phyloP scores from a whole-genome alignment of 2,888 invertebrate genomes.

The Strigamia maritima region DNA sequence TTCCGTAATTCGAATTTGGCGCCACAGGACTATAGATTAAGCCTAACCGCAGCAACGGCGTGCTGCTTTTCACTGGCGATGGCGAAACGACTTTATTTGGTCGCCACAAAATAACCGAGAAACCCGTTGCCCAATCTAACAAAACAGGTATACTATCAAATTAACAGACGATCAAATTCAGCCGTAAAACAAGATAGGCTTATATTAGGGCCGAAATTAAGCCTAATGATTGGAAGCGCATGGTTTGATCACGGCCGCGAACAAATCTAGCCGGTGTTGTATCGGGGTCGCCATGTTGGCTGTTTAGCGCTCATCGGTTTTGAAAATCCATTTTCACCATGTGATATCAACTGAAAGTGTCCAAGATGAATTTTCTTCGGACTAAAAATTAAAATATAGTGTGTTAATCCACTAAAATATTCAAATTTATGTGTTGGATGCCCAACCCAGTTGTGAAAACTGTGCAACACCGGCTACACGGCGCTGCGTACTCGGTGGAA shows the following conservation, averaged over 20 bases:
- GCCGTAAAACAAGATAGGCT: not conserved
- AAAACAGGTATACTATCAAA: not conserved
- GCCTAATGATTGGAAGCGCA: not conserved
- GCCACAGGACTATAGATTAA: slow-evolving; percentile 11
- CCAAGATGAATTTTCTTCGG: too few species aligned
- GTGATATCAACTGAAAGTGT: too few species aligned
- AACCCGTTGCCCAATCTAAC: not conserved
- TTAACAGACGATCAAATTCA: not conserved
- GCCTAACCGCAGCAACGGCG: slow-evolving; percentile 34
- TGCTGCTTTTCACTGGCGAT: slow-evolving; percentile 6
- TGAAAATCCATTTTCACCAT: not conserved
- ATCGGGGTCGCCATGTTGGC: slow-evolving; percentile 13
- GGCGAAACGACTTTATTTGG: not conserved
- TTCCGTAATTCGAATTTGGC: slow-evolving; percentile 28
- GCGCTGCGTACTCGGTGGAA: too few species aligned
- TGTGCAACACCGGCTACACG: too few species aligned
- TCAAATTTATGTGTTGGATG: not conserved
- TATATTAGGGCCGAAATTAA: slow-evolving; percentile 34
- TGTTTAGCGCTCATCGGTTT: not conserved
- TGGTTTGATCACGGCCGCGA: not conserved
- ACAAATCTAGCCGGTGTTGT: not conserved
- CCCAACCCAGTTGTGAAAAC: not conserved
- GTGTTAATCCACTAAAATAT: not conserved
- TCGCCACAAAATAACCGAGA: not conserved
- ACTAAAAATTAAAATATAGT: too few species aligned